Conservation (phyloP, 2,888 invertebrate genomes). For the Panopea generosa region DNA sequence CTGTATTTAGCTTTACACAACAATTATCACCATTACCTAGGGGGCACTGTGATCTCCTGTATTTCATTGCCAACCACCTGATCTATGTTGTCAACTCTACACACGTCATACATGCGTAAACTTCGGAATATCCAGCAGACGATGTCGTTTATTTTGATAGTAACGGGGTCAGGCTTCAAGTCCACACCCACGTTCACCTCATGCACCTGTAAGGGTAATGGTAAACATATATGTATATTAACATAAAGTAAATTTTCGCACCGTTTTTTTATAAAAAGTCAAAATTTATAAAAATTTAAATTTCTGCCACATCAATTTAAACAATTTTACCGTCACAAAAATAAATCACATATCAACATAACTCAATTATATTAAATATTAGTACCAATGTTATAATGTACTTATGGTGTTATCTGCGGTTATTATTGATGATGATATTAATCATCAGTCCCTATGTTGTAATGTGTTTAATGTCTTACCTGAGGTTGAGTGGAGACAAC, state of each 20-base stretch:
- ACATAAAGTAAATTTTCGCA: neutral
- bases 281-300: too few species aligned
- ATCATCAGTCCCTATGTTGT: too few species aligned
- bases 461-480: slow-evolving; percentile 67
- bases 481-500: slow-evolving; percentile 83
- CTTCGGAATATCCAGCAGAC: slow-evolving; percentile 84
- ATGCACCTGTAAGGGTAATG: slow-evolving; percentile 76
- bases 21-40: slow-evolving; percentile 77
- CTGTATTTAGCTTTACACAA: too few species aligned
- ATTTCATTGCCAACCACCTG: slow-evolving; percentile 75
- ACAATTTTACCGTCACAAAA: too few species aligned
- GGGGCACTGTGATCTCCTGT: slow-evolving; percentile 67
- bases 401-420: too few species aligned
- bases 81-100: slow-evolving; percentile 75
- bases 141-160: slow-evolving; percentile 82
- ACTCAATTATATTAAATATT: too few species aligned
- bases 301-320: too few species aligned
- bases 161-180: slow-evolving; percentile 82
- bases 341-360: too few species aligned
- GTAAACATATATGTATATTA: too few species aligned
- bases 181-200: slow-evolving; percentile 80
- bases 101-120: slow-evolving; percentile 76
- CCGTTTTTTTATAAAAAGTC: too few species aligned
- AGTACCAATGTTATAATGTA: too few species aligned
- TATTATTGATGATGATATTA: too few species aligned